A percentile compares a stretch with the other conserved stretches of the same genome.
These are phyloP conservation scores for Eucera pruinosa DNA, from an alignment of 2,888 invertebrate genomes.

Conservation along the genomic window DNA sequence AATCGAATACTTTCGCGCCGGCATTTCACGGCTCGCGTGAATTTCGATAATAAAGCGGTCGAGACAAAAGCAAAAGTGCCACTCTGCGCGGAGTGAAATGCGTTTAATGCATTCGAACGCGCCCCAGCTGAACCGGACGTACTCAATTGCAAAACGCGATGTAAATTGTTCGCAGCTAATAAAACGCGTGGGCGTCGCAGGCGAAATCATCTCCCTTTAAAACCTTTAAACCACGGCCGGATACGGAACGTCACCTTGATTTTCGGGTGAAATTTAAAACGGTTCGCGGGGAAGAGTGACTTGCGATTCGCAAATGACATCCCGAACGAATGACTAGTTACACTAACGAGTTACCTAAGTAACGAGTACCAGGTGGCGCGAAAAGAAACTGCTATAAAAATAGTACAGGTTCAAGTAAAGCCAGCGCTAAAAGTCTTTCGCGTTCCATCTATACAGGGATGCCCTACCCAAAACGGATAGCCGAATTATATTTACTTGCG, in stretches of 20 bases:
- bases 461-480: too few relatives aligned
- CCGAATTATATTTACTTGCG: too few relatives aligned
- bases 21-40: neutral
- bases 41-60: neutral
- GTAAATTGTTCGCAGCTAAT: slow-evolving; percentile 19
- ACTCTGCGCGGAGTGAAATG: slow-evolving; percentile 4
- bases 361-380: slow-evolving; percentile 34
- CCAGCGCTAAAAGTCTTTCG: slow-evolving; percentile 34
- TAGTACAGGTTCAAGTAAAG: slow-evolving; percentile 19
- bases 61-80: neutral
- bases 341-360: slow-evolving; percentile 29
- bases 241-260: neutral
- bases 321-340: slow-evolving; percentile 51
- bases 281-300: neutral
- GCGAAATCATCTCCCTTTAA: slow-evolving; percentile 16
- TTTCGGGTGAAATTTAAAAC: slow-evolving; percentile 8
- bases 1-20: neutral
- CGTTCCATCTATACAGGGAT: too few relatives aligned
- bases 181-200: slow-evolving; percentile 24
- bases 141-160: slow-evolving; percentile 21
- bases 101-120: neutral
- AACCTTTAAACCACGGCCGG: slow-evolving; percentile 23
- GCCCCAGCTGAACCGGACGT: neutral
- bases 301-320: slow-evolving; percentile 25
- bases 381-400: slow-evolving; percentile 22